These are phyloP conservation scores for Brachyopa scutellaris DNA, from an alignment of 2,888 invertebrate genomes.

Conservation along the genomic window DNA sequence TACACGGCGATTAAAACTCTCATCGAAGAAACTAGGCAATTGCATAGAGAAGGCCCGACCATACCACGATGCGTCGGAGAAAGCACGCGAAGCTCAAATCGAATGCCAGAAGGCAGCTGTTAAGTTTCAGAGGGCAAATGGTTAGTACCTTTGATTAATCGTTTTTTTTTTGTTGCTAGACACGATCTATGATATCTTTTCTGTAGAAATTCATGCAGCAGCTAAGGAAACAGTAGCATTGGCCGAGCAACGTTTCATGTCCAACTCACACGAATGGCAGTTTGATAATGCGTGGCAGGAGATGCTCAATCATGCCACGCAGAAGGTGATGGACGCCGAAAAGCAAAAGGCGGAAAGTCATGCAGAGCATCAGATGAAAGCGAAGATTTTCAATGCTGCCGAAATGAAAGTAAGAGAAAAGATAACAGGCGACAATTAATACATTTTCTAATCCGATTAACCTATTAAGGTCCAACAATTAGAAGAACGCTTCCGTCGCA, in stretches of 20 bases:
- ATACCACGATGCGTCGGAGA: slow-evolving; percentile 92
- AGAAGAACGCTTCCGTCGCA: slow-evolving; percentile 91
- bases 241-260: slow-evolving; percentile 89
- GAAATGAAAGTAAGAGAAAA: slow-evolving; percentile 86
- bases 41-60: slow-evolving; percentile 95
- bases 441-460: too few species aligned
- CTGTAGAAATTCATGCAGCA: slow-evolving; percentile 91
- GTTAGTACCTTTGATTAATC: slow-evolving; percentile 81
- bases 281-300: slow-evolving; percentile 99
- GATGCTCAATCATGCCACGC: slow-evolving; percentile 97
- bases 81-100: slow-evolving; percentile 88
- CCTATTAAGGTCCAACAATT: slow-evolving; percentile 87
- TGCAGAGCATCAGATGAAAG: slow-evolving; percentile 91
- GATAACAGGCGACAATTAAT: not conserved
- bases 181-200: slow-evolving; percentile 24
- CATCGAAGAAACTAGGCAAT: slow-evolving; percentile 91
- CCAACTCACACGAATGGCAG: slow-evolving; percentile 84
- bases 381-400: slow-evolving; percentile 90
- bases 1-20: slow-evolving; percentile 89
- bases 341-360: slow-evolving; percentile 94
- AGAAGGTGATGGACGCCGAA: slow-evolving; percentile 97
- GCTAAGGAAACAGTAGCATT: slow-evolving; percentile 96
- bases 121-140: slow-evolving; percentile 94
- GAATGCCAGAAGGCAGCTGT: slow-evolving; percentile 96
- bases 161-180: not conserved